These are phyloP conservation scores for Liasis olivaceus DNA, from an alignment of 2,797 vertebrate species.

Conservation along the genomic window DNA sequence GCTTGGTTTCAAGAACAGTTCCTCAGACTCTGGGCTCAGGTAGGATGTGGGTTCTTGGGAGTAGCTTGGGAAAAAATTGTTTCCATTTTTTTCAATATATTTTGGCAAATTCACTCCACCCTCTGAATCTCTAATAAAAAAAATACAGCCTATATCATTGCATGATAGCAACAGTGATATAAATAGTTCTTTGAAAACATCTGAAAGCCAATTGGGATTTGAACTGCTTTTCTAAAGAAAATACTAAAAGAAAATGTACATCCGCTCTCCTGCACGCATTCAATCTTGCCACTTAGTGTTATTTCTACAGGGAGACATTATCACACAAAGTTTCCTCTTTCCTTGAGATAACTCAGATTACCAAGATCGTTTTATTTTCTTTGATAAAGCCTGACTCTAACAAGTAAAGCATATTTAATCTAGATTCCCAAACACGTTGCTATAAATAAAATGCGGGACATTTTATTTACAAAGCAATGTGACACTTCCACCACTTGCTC, in stretches of 20 bases:
- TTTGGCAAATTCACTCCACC: not conserved
- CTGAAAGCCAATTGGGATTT: not conserved
- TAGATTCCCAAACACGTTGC: conserved; percentile 23
- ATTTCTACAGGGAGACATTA: conserved; percentile 26
- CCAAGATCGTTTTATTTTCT: conserved; percentile 9
- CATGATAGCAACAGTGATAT: conserved; percentile 7
- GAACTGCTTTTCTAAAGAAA: conserved; percentile 5
- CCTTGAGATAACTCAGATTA: not conserved
- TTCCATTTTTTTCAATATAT: not conserved
- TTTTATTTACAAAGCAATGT: conserved; percentile 16
- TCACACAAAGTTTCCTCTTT: not conserved
- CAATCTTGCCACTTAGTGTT: not conserved
- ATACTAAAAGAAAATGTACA: not conserved
- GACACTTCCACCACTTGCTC: not conserved
- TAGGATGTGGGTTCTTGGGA: not conserved
- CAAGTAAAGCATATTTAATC: conserved; percentile 27
- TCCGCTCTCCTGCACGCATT: fast-evolving
- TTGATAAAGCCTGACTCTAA: conserved; percentile 24
- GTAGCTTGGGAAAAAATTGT: not conserved
- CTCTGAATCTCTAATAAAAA: not conserved
- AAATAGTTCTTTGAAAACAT: conserved; percentile 24
- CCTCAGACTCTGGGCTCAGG: not conserved
- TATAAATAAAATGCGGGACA: conserved; percentile 37
- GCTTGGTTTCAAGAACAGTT: not conserved
- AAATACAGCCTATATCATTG: conserved; percentile 9